A percentile compares a stretch with the other conserved stretches of the same genome.
Conservation (phyloP, 2,113 vertebrate species). For the Sinocyclocheilus grahami region DNA sequence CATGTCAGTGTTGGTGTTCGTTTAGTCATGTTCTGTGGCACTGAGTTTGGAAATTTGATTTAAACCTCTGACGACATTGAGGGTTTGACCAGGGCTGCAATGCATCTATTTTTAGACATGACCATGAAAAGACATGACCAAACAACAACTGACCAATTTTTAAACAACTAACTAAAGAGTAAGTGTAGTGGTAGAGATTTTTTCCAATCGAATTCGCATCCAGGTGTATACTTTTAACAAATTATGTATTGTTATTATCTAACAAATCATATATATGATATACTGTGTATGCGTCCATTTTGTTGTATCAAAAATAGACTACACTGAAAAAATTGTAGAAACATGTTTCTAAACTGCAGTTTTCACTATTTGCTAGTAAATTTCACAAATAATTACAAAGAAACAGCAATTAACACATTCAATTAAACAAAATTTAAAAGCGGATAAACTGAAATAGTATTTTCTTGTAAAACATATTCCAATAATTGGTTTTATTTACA, state of each 20-base stretch:
- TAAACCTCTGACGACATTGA: background rate
- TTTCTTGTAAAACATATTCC: too few relatives aligned
- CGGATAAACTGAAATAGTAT: too few relatives aligned
- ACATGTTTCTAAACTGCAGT: too few relatives aligned
- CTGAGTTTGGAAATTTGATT: conserved; percentile 19
- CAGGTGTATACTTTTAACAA: background rate
- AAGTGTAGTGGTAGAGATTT: background rate
- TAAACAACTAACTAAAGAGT: background rate
- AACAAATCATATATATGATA: too few relatives aligned
- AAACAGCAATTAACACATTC: too few relatives aligned
- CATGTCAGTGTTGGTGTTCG: conserved; percentile 18
- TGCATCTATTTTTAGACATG: conserved; percentile 16
- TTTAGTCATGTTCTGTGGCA: background rate
- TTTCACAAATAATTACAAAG: too few relatives aligned
- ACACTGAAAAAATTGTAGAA: too few relatives aligned
- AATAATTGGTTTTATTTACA: too few relatives aligned
- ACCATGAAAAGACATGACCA: background rate
- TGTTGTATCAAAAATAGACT: too few relatives aligned
- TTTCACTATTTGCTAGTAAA: too few relatives aligned
- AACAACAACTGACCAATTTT: background rate
- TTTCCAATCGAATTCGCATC: background rate
- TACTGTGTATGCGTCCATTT: too few relatives aligned
- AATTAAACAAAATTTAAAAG: too few relatives aligned
- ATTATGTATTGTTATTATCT: background rate
- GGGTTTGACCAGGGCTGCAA: background rate